phyloP scores from a whole-genome alignment of 2,888 invertebrate species.

The Mimas tiliae region DNA sequence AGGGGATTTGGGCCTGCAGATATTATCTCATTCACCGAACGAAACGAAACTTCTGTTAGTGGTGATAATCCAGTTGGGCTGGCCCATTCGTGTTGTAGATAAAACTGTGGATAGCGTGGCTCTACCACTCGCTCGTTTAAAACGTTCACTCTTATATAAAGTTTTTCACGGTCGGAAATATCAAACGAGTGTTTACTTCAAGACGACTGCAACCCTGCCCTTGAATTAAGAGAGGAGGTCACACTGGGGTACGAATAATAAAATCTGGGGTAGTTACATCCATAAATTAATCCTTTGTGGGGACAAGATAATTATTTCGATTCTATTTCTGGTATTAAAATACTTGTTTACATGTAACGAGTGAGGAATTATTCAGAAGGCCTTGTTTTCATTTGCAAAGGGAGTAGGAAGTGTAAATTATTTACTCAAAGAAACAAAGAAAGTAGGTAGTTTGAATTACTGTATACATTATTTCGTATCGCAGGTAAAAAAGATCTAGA shows the following conservation, averaged over 20 bases:
- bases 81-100: too few relatives aligned
- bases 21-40: too few relatives aligned
- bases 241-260: slow-evolving; percentile 16
- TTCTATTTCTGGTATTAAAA: slow-evolving; percentile 6
- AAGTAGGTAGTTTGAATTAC: not conserved
- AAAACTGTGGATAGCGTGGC: too few relatives aligned
- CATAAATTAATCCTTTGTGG: slow-evolving; percentile 1
- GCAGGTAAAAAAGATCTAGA: not conserved
- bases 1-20: too few relatives aligned
- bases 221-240: slow-evolving; percentile 19
- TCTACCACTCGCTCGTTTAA: too few relatives aligned
- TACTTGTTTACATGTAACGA: not conserved
- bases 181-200: slow-evolving; percentile 13
- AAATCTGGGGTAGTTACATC: slow-evolving; percentile 13
- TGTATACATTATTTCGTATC: not conserved
- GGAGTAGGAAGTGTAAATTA: not conserved
- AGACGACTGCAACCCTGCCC: slow-evolving; percentile 19
- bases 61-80: too few relatives aligned
- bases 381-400: not conserved
- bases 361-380: slow-evolving; percentile 3
- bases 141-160: not conserved
- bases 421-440: not conserved
- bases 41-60: too few relatives aligned
- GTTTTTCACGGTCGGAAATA: slow-evolving; percentile 9
- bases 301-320: not conserved